These are phyloP conservation scores for Phrynocephalus versicolor DNA, from an alignment of 2,113 vertebrate species.

Conservation along the genomic window DNA sequence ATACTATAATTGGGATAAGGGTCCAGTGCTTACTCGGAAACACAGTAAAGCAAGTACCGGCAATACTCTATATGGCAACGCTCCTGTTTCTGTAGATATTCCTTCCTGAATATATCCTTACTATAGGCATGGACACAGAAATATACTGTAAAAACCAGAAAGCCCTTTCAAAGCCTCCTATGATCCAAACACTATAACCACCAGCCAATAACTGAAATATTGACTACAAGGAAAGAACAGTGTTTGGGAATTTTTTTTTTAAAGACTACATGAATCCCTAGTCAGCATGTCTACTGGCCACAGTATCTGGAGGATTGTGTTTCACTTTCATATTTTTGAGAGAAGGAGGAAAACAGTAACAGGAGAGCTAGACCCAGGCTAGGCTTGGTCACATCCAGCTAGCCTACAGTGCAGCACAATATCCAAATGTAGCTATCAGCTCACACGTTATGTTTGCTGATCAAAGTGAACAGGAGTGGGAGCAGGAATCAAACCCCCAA, in stretches of 20 bases:
- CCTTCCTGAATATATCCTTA: not conserved
- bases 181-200: not conserved
- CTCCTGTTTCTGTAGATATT: not conserved
- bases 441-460: not conserved
- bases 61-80: too few relatives aligned
- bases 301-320: too few relatives aligned
- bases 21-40: not conserved
- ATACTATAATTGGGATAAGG: too few relatives aligned
- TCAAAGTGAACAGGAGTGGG: not conserved
- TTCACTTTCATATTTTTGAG: too few relatives aligned
- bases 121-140: not conserved
- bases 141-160: not conserved
- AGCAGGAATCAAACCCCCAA: not conserved
- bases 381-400: too few relatives aligned
- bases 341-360: too few relatives aligned
- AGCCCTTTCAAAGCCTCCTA: not conserved
- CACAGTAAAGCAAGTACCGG: not conserved
- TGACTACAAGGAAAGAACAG: not conserved
- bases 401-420: too few relatives aligned
- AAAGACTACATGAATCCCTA: too few relatives aligned
- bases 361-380: too few relatives aligned
- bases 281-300: too few relatives aligned
- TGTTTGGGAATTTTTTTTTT: too few relatives aligned
- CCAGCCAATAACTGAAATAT: not conserved
- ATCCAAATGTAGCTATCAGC: too few relatives aligned